Conservation (phyloP, 2,888 invertebrate genomes). For the Phengaris alcon region DNA sequence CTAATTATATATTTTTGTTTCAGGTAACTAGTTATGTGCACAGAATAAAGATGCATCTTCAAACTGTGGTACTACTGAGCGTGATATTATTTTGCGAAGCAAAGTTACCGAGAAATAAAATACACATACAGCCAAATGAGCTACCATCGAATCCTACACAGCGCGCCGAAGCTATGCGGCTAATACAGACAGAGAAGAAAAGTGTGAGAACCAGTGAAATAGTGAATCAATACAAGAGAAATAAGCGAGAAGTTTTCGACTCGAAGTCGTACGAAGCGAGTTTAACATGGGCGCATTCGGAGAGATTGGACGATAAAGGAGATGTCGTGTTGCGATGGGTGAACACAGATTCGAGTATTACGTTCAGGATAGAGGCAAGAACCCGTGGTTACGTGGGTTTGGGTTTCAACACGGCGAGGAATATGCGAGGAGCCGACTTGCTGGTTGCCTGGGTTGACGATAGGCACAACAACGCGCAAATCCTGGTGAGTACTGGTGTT, state of each 20-base stretch:
- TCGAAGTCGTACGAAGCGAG: conserved; percentile 68
- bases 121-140: conserved; percentile 55
- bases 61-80: conserved; percentile 60
- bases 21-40: conserved; percentile 61
- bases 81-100: conserved; percentile 67
- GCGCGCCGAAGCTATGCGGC: conserved; percentile 53
- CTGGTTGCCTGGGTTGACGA: conserved; percentile 94
- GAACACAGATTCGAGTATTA: conserved; percentile 86
- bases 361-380: conserved; percentile 90
- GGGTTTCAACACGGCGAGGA: conserved; percentile 90
- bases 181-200: conserved; percentile 58
- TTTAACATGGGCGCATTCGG: conserved; percentile 80
- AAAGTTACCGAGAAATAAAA: conserved; percentile 62
- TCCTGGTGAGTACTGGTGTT: conserved; percentile 81
- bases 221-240: conserved; percentile 61
- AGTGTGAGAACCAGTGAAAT: conserved; percentile 64
- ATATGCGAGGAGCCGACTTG: conserved; percentile 90
- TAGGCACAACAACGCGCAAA: conserved; percentile 81
- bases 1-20: conserved; percentile 47
- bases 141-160: conserved; percentile 58
- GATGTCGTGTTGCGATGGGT: conserved; percentile 84
- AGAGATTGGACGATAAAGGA: conserved; percentile 76
- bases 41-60: conserved; percentile 58
- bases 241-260: conserved; percentile 66
- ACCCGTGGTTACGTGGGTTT: conserved; percentile 92